phyloP scores from a whole-genome alignment of 2,797 vertebrate species.

The Hapalemur alaotrensis region DNA sequence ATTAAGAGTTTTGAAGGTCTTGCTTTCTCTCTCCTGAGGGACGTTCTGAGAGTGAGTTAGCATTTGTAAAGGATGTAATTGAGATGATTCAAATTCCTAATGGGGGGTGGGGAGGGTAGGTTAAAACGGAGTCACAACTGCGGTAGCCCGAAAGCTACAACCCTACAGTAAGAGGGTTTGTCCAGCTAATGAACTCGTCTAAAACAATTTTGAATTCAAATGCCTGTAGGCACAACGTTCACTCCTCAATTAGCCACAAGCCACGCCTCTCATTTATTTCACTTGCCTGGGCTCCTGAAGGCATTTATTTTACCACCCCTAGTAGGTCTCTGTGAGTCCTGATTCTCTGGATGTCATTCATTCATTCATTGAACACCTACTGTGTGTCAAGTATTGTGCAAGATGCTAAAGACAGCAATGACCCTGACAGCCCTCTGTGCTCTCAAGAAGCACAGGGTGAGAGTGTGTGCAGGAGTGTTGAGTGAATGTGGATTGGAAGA shows the following conservation, averaged over 20 bases:
- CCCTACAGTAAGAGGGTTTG: neutral
- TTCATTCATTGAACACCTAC: neutral
- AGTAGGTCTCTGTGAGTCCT: neutral
- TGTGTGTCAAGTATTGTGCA: neutral
- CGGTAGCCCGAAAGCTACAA: neutral
- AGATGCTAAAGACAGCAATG: neutral
- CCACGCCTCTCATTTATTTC: neutral
- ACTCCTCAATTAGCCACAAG: neutral
- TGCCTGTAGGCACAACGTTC: neutral
- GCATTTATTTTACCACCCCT: neutral
- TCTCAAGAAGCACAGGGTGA: neutral
- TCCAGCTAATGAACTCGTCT: neutral
- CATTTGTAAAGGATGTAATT: slow-evolving; percentile 9
- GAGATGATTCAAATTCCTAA: neutral
- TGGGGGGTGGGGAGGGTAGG: no score
- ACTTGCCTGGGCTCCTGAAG: neutral
- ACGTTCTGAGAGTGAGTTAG: neutral
- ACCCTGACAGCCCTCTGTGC: neutral
- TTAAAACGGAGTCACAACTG: neutral
- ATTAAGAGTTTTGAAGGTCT: slow-evolving; percentile 51
- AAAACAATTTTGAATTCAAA: slow-evolving; percentile 19
- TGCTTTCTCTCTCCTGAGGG: neutral
- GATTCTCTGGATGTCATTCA: neutral
- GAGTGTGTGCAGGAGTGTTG: neutral
- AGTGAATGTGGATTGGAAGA: neutral